A percentile compares a stretch with the other conserved stretches of the same genome.
These are phyloP conservation scores for Phasianus colchicus DNA, from an alignment of 2,113 vertebrate genomes.

Conservation along the genomic window DNA sequence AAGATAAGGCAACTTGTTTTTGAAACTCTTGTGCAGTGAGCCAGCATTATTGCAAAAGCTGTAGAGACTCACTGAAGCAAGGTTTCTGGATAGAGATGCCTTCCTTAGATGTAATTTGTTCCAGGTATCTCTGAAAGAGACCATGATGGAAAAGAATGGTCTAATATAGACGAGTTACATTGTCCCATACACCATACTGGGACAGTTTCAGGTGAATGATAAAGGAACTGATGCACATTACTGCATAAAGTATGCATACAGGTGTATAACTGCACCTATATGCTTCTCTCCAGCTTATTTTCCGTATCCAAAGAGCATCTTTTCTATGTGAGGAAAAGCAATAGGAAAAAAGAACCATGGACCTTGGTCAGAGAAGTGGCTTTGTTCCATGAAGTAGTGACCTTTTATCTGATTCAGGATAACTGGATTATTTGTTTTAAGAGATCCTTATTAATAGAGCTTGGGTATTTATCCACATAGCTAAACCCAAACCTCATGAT, in stretches of 20 bases:
- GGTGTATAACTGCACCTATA: neutral
- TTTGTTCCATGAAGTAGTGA: neutral
- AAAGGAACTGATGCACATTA: neutral
- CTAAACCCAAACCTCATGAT: neutral
- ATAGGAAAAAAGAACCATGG: neutral
- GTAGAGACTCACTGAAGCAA: neutral
- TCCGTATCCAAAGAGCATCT: neutral
- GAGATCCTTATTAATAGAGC: neutral
- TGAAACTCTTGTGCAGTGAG: neutral
- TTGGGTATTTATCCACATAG: neutral
- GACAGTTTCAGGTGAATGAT: neutral
- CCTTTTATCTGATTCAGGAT: neutral
- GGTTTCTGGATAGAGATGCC: neutral
- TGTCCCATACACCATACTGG: neutral
- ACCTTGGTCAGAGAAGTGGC: neutral
- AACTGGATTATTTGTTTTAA: neutral
- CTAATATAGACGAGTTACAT: neutral
- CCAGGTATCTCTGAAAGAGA: neutral
- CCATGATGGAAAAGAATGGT: neutral
- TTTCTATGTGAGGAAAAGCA: neutral
- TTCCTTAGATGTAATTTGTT: neutral
- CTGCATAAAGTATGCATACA: neutral
- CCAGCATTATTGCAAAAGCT: accelerated
- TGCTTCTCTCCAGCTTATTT: neutral
- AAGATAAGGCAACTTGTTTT: neutral